These are phyloP conservation scores for Zaprionus africanus DNA, from an alignment of 1,140 invertebrate genomes.

Conservation along the genomic window DNA sequence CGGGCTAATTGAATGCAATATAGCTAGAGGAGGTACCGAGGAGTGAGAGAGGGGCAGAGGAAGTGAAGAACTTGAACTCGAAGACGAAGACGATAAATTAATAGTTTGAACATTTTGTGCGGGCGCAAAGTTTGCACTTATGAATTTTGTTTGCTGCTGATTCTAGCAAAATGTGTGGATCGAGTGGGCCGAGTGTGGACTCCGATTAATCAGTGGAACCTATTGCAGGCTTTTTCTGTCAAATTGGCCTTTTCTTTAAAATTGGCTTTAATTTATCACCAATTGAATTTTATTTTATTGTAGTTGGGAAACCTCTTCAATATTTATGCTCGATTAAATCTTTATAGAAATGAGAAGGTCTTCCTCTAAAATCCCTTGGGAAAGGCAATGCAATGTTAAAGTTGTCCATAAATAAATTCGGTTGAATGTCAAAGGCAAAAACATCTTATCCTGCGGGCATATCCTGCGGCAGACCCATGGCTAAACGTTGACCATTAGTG, in stretches of 20 bases:
- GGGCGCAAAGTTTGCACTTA: constrained; percentile 54
- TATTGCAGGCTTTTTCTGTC: background rate
- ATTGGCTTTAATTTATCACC: background rate
- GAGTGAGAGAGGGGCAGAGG: no score
- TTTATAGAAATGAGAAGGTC: background rate
- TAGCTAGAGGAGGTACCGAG: constrained; percentile 1
- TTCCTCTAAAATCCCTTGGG: background rate
- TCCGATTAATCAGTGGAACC: constrained; percentile 53
- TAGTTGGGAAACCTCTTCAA: background rate
- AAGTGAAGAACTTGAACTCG: background rate
- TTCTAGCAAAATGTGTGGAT: constrained; percentile 43
- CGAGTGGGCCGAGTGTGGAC: constrained; percentile 13
- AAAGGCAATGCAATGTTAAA: background rate
- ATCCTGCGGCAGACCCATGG: constrained; percentile 19
- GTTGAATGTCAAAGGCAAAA: background rate
- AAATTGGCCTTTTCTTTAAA: background rate
- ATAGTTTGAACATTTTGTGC: constrained; percentile 37
- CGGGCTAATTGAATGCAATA: constrained; percentile 39
- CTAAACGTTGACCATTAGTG: constrained; percentile 63
- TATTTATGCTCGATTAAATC: background rate
- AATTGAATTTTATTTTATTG: constrained; percentile 2
- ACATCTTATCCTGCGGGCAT: constrained; percentile 31
- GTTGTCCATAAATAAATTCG: background rate
- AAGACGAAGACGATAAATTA: constrained; percentile 16
- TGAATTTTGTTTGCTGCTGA: constrained; percentile 72